Evolutionary conservation across 2,113 vertebrate species (phyloP).

Genomic region (Azemiops feae): DNA sequence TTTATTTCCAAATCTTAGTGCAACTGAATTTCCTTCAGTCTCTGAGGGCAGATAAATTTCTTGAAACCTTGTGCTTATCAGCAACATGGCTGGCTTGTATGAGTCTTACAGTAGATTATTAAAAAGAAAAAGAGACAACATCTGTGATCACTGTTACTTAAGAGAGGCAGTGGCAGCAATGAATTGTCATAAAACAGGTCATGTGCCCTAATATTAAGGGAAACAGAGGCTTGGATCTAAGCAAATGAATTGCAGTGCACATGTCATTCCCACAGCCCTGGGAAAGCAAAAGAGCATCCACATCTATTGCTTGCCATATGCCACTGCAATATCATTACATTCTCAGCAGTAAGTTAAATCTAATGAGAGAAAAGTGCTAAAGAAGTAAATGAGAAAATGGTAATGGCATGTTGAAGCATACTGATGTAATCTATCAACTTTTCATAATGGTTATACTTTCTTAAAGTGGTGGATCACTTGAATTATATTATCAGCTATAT

Average conservation of each 20-base stretch:
- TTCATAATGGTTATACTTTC: background rate
- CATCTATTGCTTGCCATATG: background rate
- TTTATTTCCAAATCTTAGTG: background rate
- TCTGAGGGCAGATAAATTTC: background rate
- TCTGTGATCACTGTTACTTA: slow-evolving; percentile 9
- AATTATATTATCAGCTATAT: background rate
- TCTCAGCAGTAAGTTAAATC: slow-evolving; percentile 14
- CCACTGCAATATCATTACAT: slow-evolving; percentile 2
- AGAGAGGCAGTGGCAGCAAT: slow-evolving; percentile 27
- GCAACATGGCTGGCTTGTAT: background rate
- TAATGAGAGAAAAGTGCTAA: slow-evolving; percentile 30
- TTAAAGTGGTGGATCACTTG: background rate
- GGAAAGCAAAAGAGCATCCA: background rate
- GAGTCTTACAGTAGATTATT: background rate
- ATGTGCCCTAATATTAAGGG: slow-evolving; percentile 6
- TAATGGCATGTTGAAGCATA: background rate
- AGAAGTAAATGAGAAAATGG: slow-evolving; percentile 11
- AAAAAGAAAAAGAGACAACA: background rate
- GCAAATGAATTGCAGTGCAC: background rate
- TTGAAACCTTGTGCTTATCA: background rate
- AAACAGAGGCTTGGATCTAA: slow-evolving; percentile 24
- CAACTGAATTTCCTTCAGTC: background rate
- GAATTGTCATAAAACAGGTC: slow-evolving; percentile 1
- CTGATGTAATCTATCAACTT: background rate
- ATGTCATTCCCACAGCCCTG: background rate